Conservation (phyloP, 2,113 vertebrate species). For the Vulpes ferrilata region DNA sequence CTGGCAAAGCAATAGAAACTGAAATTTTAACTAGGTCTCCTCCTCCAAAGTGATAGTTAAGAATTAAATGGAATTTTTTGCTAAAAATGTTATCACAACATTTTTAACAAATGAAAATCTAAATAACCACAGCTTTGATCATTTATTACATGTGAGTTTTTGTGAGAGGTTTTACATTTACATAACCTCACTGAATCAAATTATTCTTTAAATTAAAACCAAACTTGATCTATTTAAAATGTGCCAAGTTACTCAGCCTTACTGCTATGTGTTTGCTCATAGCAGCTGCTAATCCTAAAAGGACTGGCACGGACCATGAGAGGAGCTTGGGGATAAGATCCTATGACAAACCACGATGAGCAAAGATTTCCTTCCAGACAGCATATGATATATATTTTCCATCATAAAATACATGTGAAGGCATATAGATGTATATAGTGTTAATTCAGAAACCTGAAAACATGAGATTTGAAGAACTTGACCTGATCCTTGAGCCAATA, state of each 20-base stretch:
- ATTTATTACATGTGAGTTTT: slow-evolving; percentile 70
- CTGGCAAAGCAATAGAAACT: slow-evolving; percentile 69
- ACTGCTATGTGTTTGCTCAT: slow-evolving; percentile 67
- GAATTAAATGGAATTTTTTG: slow-evolving; percentile 70
- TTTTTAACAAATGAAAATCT: slow-evolving; percentile 73
- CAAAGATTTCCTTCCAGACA: slow-evolving; percentile 78
- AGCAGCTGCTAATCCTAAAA: slow-evolving; percentile 80
- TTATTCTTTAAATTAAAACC: slow-evolving; percentile 83
- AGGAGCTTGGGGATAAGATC: slow-evolving; percentile 46
- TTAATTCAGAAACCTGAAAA: slow-evolving; percentile 28
- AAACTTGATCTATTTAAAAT: slow-evolving; percentile 75
- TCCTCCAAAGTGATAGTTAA: slow-evolving; percentile 57
- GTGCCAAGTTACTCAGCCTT: slow-evolving; percentile 75
- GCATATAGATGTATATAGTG: not conserved
- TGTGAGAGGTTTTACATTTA: slow-evolving; percentile 74
- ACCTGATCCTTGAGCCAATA: not conserved
- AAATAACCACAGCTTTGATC: slow-evolving; percentile 81
- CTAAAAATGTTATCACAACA: slow-evolving; percentile 75
- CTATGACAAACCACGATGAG: slow-evolving; percentile 59
- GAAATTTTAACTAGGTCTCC: slow-evolving; percentile 22
- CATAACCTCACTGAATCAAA: slow-evolving; percentile 67
- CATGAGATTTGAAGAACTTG: not conserved
- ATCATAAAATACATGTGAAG: slow-evolving; percentile 58
- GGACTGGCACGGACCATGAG: slow-evolving; percentile 52
- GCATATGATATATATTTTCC: slow-evolving; percentile 68